A percentile compares a stretch with the other conserved stretches of the same genome.
phyloP scores from a whole-genome alignment of 1,140 invertebrate species.

The Neotoxoptera formosana region DNA sequence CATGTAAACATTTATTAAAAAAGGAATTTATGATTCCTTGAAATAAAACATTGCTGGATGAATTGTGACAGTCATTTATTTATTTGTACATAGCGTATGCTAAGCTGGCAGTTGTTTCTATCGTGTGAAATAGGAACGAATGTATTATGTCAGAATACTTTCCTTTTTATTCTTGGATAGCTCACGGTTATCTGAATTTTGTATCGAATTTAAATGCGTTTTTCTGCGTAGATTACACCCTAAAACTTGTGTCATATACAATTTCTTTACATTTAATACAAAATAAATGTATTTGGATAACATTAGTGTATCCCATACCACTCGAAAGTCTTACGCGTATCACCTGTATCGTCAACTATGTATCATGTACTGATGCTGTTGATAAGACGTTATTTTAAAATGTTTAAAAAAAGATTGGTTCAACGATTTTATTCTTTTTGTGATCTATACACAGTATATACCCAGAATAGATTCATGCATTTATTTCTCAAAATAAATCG shows the following conservation, averaged over 20 bases:
- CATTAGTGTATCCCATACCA: background rate
- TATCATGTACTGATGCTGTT: background rate
- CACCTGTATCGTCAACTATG: background rate
- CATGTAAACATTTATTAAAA: background rate
- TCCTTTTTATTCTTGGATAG: background rate
- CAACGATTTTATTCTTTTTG: background rate
- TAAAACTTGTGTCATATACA: background rate
- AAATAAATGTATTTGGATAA: background rate
- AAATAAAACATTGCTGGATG: background rate
- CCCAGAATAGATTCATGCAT: background rate
- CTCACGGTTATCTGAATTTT: background rate
- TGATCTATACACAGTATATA: background rate
- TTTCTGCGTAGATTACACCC: background rate
- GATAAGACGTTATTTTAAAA: background rate
- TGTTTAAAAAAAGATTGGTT: background rate
- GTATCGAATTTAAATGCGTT: background rate
- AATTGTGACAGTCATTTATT: background rate
- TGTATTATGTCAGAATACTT: background rate
- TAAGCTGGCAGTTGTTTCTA: conserved; percentile 9
- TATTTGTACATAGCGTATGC: background rate
- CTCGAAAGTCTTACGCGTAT: background rate
- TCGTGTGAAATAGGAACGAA: background rate
- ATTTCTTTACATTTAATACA: background rate
- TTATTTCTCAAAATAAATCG: background rate
- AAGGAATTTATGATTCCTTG: background rate